A percentile compares a stretch with the other conserved stretches of the same genome.
phyloP scores from a whole-genome alignment of 2,888 invertebrate genomes.

The Chaetogeoica ovagalla region DNA sequence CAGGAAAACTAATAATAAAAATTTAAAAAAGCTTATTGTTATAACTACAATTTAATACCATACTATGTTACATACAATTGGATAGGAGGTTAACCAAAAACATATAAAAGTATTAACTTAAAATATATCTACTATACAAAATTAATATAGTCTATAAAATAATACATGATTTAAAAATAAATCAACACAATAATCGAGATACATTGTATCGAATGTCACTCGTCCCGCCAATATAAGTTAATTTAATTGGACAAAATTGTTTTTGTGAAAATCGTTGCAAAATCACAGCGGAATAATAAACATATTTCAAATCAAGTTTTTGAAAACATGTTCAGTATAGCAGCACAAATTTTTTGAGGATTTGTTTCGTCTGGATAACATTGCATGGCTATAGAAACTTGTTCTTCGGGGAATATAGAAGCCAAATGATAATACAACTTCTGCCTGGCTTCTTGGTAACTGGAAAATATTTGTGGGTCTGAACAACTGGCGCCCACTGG shows the following conservation, averaged over 20 bases:
- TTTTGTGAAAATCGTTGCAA: not conserved
- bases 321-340: slow-evolving; percentile 71
- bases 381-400: slow-evolving; percentile 86
- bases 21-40: not conserved
- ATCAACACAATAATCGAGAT: slow-evolving; percentile 62
- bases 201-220: slow-evolving; percentile 61
- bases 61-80: slow-evolving; percentile 6
- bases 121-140: slow-evolving; percentile 33
- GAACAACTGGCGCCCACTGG: slow-evolving; percentile 63
- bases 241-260: slow-evolving; percentile 49
- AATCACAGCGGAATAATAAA: not conserved
- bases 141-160: slow-evolving; percentile 55
- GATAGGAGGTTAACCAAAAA: slow-evolving; percentile 28
- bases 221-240: slow-evolving; percentile 49
- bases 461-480: slow-evolving; percentile 66
- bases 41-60: slow-evolving; percentile 20
- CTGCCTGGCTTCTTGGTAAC: slow-evolving; percentile 69
- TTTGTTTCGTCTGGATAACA: slow-evolving; percentile 86
- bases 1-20: too few relatives aligned
- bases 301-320: slow-evolving; percentile 44
- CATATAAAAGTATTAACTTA: slow-evolving; percentile 25
- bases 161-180: slow-evolving; percentile 59
- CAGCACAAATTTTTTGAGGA: slow-evolving; percentile 85
- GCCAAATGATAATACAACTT: slow-evolving; percentile 84
- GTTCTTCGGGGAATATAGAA: slow-evolving; percentile 88